A percentile compares a stretch with the other conserved stretches of the same genome.
Conservation (phyloP, 2,113 vertebrate genomes). For the Cariama cristata region DNA sequence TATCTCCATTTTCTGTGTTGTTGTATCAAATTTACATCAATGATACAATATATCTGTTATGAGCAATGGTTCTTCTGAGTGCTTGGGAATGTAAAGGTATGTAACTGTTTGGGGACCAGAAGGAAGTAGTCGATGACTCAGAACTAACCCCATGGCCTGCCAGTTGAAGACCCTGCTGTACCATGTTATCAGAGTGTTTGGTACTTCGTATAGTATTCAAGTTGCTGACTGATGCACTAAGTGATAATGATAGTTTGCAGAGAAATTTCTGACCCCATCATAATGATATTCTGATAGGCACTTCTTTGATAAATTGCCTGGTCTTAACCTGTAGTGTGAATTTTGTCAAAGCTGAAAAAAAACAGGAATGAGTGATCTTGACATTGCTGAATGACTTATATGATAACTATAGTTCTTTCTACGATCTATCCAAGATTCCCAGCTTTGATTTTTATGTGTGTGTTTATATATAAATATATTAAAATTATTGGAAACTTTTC, state of each 20-base stretch:
- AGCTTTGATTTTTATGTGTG: background rate
- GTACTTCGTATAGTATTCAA: background rate
- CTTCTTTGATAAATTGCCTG: slow-evolving; percentile 22
- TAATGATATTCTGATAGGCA: background rate
- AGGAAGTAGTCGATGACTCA: background rate
- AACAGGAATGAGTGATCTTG: background rate
- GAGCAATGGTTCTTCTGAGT: background rate
- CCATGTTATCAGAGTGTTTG: background rate
- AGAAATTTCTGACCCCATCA: background rate
- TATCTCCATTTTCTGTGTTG: background rate
- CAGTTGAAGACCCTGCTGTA: background rate
- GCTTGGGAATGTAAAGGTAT: background rate
- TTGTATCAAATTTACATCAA: background rate
- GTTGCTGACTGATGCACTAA: background rate
- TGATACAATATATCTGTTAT: background rate
- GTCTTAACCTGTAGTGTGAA: background rate
- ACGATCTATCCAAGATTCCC: background rate
- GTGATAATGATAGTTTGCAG: slow-evolving; percentile 9
- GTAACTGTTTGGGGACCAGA: background rate
- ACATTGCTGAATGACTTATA: background rate
- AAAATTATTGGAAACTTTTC: background rate
- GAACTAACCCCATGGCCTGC: background rate
- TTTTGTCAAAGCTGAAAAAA: slow-evolving; percentile 20
- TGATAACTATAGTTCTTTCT: background rate
- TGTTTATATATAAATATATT: background rate